These are phyloP conservation scores for Leptonema lineaticorne DNA, from an alignment of 1,140 invertebrate genomes.

Conservation along the genomic window DNA sequence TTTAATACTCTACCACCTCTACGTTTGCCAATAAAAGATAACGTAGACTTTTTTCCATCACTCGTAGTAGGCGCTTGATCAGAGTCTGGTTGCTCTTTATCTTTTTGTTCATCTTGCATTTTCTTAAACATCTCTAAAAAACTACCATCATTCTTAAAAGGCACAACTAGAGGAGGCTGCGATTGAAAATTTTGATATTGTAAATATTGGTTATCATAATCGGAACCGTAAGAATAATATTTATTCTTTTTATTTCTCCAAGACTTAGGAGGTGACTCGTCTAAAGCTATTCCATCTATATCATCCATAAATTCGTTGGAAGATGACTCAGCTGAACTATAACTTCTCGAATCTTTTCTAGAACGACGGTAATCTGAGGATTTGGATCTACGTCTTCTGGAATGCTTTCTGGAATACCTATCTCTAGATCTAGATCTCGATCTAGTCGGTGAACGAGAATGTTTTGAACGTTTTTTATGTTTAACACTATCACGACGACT, in stretches of 20 bases:
- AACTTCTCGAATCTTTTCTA: neutral
- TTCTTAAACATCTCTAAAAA: conserved; percentile 89
- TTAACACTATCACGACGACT: neutral
- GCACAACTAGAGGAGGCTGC: conserved; percentile 47
- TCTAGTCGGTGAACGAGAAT: neutral
- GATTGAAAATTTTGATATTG: neutral
- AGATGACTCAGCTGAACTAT: neutral
- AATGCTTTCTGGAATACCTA: conserved; percentile 10
- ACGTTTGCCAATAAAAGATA: conserved; percentile 75
- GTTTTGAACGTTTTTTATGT: neutral
- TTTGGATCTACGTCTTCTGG: conserved; percentile 1
- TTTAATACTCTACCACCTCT: conserved; percentile 83
- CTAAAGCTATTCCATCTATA: conserved; percentile 14
- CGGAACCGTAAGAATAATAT: neutral
- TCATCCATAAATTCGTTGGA: conserved; percentile 10
- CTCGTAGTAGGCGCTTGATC: conserved; percentile 40
- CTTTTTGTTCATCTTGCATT: conserved; percentile 68
- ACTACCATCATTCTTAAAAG: conserved; percentile 74
- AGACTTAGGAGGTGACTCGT: conserved; percentile 3
- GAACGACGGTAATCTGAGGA: neutral
- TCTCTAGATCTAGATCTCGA: conserved; percentile 9
- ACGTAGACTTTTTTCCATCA: conserved; percentile 54
- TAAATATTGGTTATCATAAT: neutral
- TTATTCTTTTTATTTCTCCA: conserved; percentile 3
- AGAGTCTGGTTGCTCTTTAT: conserved; percentile 46